A percentile compares a stretch with the other conserved stretches of the same genome.
Conservation (phyloP, 2,888 invertebrate species). For the Dynastes tityus region DNA sequence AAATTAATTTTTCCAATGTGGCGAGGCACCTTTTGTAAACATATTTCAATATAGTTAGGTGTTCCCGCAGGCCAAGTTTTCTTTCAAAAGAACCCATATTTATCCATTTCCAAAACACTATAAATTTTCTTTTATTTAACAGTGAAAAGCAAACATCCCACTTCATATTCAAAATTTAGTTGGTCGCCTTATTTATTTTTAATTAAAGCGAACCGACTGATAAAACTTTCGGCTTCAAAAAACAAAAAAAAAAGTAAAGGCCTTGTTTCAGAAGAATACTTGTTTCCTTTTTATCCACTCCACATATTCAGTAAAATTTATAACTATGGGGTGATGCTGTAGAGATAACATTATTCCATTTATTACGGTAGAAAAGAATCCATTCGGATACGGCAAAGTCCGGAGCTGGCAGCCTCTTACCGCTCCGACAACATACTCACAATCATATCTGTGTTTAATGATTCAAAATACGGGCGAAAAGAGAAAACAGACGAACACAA, state of each 20-base stretch:
- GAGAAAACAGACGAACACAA: constrained; percentile 29
- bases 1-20: too few species aligned
- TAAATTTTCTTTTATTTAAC: too few species aligned
- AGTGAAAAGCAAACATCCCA: too few species aligned
- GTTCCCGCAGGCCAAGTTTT: too few species aligned
- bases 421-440: constrained; percentile 14
- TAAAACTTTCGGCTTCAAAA: not conserved
- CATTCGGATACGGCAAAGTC: constrained; percentile 24
- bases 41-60: too few species aligned
- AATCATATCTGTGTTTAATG: constrained; percentile 46
- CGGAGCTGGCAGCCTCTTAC: constrained; percentile 11
- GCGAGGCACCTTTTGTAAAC: too few species aligned
- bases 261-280: not conserved
- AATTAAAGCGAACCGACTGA: constrained; percentile 9
- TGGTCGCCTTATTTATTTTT: constrained; percentile 11
- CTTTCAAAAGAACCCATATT: too few species aligned
- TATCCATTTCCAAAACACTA: too few species aligned
- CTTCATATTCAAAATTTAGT: not conserved
- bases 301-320: constrained; percentile 33
- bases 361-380: constrained; percentile 30
- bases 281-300: constrained; percentile 2
- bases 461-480: constrained; percentile 39
- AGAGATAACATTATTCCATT: constrained; percentile 41
- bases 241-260: not conserved
- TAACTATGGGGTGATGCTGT: constrained; percentile 14